phyloP scores from a whole-genome alignment of 2,113 vertebrate genomes.

The Emydocephalus ijimae region DNA sequence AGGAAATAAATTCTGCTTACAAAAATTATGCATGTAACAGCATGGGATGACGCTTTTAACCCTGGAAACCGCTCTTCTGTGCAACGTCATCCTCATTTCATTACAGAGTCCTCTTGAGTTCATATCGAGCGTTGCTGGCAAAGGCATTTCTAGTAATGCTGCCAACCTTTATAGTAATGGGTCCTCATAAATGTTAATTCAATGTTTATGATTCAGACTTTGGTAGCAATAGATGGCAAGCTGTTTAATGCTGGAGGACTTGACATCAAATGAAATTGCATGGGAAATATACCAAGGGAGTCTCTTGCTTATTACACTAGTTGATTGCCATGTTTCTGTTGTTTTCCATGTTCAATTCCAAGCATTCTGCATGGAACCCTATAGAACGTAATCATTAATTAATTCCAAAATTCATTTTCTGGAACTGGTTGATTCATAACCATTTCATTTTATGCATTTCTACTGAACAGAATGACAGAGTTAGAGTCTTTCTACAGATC shows the following conservation, averaged over 20 bases:
- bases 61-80: accelerated
- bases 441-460: neutral
- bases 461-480: neutral
- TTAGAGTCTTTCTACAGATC: neutral
- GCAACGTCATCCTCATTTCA: neutral
- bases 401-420: neutral
- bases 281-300: neutral
- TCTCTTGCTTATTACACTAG: neutral
- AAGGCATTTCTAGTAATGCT: neutral
- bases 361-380: neutral
- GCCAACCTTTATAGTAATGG: slow-evolving; percentile 44
- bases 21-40: neutral
- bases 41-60: neutral
- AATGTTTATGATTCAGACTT: slow-evolving; percentile 26
- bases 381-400: neutral
- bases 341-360: neutral
- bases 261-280: slow-evolving; percentile 27
- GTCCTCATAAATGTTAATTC: slow-evolving; percentile 17
- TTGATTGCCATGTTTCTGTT: neutral
- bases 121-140: accelerated
- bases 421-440: neutral
- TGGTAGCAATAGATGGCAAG: slow-evolving; percentile 58
- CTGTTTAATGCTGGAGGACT: slow-evolving; percentile 51
- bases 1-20: neutral
- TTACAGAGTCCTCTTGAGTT: slow-evolving; percentile 13